These are phyloP conservation scores for Drosophila nigritarsus DNA, from an alignment of 2,888 invertebrate species.

Conservation along the genomic window DNA sequence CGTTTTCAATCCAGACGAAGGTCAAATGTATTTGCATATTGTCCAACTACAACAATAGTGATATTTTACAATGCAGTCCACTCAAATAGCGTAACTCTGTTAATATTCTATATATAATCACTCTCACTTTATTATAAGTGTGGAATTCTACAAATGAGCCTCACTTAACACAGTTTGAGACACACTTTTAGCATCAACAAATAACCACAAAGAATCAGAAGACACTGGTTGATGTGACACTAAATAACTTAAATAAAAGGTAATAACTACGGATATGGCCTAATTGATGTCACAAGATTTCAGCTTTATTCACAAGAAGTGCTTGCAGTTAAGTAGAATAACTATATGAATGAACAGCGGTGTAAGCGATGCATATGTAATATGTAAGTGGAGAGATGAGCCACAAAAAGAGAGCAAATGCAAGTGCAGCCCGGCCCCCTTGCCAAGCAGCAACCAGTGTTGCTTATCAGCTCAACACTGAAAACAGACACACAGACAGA, in stretches of 20 bases:
- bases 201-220: background rate
- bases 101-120: background rate
- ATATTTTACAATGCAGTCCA: slow-evolving; percentile 10
- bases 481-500: background rate
- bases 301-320: background rate
- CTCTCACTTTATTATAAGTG: no score
- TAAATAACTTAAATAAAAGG: background rate
- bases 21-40: slow-evolving; percentile 59
- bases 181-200: background rate
- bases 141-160: background rate
- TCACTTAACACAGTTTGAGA: background rate
- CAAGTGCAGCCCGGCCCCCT: slow-evolving; percentile 3
- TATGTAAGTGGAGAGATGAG: slow-evolving; percentile 18
- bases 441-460: background rate
- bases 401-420: slow-evolving; percentile 10
- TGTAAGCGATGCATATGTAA: slow-evolving; percentile 26
- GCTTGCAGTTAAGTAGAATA: background rate
- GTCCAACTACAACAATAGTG: slow-evolving; percentile 31
- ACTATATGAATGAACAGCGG: background rate
- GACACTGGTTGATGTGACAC: background rate
- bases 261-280: background rate
- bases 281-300: background rate
- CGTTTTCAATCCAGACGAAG: slow-evolving; percentile 55
- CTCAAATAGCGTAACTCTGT: background rate
- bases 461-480: slow-evolving; percentile 27